phyloP scores from a whole-genome alignment of 2,888 invertebrate genomes.

The Lasioglossum lativentre region DNA sequence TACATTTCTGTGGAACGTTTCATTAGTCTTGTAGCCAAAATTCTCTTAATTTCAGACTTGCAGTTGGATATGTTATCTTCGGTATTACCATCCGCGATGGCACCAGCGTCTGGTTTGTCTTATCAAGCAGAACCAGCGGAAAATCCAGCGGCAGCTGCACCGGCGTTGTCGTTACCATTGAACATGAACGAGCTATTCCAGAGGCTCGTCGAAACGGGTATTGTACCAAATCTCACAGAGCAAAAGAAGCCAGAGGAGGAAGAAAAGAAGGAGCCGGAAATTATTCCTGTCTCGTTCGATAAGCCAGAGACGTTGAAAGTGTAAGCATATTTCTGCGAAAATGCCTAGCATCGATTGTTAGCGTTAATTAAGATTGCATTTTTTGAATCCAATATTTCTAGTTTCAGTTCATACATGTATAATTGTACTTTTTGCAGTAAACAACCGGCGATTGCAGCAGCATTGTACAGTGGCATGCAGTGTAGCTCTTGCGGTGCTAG shows the following conservation, averaged over 20 bases:
- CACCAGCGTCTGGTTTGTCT: conserved; percentile 85
- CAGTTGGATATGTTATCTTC: conserved; percentile 89
- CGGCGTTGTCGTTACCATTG: conserved; percentile 83
- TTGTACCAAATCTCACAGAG: conserved; percentile 86
- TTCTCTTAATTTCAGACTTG: conserved; percentile 73
- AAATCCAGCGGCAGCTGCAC: conserved; percentile 77
- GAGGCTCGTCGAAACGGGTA: conserved; percentile 94
- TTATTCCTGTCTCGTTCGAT: conserved; percentile 89
- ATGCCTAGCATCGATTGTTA: background rate
- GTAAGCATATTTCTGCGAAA: conserved; percentile 84
- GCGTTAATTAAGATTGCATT: background rate
- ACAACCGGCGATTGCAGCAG: conserved; percentile 89
- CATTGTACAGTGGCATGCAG: conserved; percentile 95
- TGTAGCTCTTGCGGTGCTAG: conserved; percentile 98
- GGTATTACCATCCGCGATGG: conserved; percentile 88
- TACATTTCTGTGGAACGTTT: conserved; percentile 40
- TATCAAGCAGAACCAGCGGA: conserved; percentile 79
- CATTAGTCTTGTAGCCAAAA: conserved; percentile 56
- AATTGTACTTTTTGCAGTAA: conserved; percentile 85
- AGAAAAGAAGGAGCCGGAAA: conserved; percentile 81
- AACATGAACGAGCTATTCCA: conserved; percentile 94
- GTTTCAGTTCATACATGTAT: background rate
- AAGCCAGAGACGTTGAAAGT: conserved; percentile 91
- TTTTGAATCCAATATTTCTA: background rate
- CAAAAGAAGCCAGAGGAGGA: conserved; percentile 79